Conservation (phyloP, 2,113 vertebrate genomes). For the Aspiorhynchus laticeps region DNA sequence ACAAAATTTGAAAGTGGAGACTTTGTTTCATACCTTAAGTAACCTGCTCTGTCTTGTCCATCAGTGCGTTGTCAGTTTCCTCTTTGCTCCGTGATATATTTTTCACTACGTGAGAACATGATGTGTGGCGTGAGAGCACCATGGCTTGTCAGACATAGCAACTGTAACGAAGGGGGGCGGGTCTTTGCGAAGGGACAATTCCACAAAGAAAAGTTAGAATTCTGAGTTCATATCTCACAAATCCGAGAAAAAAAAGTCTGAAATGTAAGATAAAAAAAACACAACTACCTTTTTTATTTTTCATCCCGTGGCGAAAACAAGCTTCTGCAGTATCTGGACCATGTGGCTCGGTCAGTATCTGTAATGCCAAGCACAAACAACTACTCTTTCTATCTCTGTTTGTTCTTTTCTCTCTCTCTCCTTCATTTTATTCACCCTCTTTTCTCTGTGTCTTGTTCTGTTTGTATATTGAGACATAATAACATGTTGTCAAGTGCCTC, state of each 20-base stretch:
- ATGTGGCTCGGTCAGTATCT: slow-evolving; percentile 15
- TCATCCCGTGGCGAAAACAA: not conserved
- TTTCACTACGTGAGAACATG: too few species aligned
- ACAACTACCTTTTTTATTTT: not conserved
- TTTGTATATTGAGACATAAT: slow-evolving; percentile 59
- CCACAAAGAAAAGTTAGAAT: too few species aligned
- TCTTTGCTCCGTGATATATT: too few species aligned
- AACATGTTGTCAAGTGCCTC: slow-evolving; percentile 70
- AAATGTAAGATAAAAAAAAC: not conserved
- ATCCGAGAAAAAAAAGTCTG: not conserved
- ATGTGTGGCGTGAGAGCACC: too few species aligned
- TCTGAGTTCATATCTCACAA: too few species aligned
- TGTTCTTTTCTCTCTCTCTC: slow-evolving; percentile 4
- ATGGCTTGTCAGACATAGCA: too few species aligned
- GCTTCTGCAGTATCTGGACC: not conserved
- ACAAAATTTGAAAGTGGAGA: too few species aligned
- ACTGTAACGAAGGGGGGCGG: too few species aligned
- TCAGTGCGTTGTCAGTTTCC: too few species aligned
- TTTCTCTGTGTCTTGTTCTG: slow-evolving; percentile 56
- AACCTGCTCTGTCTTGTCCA: too few species aligned
- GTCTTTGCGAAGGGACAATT: too few species aligned
- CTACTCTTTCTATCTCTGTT: not conserved
- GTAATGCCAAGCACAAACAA: not conserved
- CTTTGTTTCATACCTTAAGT: too few species aligned
- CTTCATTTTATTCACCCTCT: slow-evolving; percentile 26